A percentile compares a stretch with the other conserved stretches of the same genome.
phyloP scores from a whole-genome alignment of 2,797 vertebrate species.

The Fratercula arctica region DNA sequence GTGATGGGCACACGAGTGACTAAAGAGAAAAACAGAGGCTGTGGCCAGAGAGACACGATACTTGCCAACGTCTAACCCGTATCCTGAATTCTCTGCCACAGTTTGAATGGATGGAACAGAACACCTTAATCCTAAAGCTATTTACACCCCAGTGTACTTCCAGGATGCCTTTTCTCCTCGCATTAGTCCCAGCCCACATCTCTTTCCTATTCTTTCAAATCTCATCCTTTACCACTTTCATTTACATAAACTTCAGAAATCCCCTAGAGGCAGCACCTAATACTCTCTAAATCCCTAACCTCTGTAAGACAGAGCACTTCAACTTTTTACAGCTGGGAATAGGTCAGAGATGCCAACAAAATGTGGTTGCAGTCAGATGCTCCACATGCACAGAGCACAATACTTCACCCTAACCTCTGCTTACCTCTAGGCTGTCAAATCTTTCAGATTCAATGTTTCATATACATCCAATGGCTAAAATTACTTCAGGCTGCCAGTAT shows the following conservation, averaged over 20 bases:
- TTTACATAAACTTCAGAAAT: background rate
- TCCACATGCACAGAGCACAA: background rate
- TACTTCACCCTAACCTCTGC: background rate
- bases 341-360: background rate
- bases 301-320: background rate
- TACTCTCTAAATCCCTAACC: background rate
- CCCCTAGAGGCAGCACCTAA: background rate
- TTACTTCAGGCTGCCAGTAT: background rate
- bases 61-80: background rate
- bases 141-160: background rate
- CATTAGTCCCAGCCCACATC: fast-evolving
- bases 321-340: background rate
- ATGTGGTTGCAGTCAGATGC: background rate
- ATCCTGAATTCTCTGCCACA: background rate
- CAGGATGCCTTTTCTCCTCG: background rate
- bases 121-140: background rate
- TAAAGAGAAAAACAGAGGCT: background rate
- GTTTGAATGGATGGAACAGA: background rate
- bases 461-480: background rate
- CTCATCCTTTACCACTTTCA: background rate
- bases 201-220: background rate
- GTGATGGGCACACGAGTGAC: background rate
- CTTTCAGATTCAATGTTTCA: background rate
- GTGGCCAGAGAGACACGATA: background rate
- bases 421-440: background rate